phyloP scores from a whole-genome alignment of 2,797 vertebrate genomes.

The Pseudocheirus occidentalis region DNA sequence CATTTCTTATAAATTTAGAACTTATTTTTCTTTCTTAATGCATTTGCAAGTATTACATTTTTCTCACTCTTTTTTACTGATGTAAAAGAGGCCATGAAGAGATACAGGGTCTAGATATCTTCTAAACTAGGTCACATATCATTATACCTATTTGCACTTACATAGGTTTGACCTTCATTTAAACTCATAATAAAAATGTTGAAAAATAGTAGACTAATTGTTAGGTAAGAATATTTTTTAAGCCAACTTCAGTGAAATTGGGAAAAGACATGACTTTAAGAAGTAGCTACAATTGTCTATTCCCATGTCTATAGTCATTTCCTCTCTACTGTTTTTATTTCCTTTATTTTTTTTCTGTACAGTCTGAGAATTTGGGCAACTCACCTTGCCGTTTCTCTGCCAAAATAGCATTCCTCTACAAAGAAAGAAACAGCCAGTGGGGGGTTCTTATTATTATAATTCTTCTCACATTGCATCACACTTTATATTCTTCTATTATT shows the following conservation, averaged over 20 bases:
- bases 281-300: slow-evolving; percentile 24
- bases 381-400: slow-evolving; percentile 70
- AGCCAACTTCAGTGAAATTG: neutral
- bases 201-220: neutral
- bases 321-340: slow-evolving; percentile 57
- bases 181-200: neutral
- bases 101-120: neutral
- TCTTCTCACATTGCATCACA: slow-evolving; percentile 76
- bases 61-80: neutral
- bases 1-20: neutral
- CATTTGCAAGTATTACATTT: neutral
- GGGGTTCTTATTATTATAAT: slow-evolving; percentile 65
- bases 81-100: neutral
- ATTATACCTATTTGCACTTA: neutral
- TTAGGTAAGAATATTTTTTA: neutral
- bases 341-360: slow-evolving; percentile 65
- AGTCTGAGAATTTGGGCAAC: slow-evolving; percentile 63
- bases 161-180: neutral
- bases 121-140: neutral
- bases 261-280: neutral
- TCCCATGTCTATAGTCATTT: slow-evolving; percentile 30
- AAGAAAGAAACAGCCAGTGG: slow-evolving; percentile 70
- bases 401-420: slow-evolving; percentile 75
- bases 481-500: slow-evolving; percentile 76
- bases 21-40: neutral